Base-by-base conservation (phyloP, 1,140 invertebrate genomes). In the Brachionus calyciflorus region DNA sequence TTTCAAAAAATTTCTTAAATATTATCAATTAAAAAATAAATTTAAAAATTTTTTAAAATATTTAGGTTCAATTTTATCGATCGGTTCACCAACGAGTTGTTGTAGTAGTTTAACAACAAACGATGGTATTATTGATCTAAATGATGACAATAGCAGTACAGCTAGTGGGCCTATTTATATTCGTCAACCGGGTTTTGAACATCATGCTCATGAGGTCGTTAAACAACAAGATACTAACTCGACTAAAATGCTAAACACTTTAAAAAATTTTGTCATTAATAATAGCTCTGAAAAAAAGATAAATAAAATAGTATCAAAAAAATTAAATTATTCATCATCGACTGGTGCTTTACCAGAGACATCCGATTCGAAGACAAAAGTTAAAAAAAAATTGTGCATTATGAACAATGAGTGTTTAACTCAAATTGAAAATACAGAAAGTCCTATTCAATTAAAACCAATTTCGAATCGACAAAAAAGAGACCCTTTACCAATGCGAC, bases 401-500 rank as follows among this genome's bases (percentile, higher is more conserved):
- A 65, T 65, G 60, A 65, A 44, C 40, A 21, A 17, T 17, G 60
- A 65, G 9, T 44, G 6, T 65, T 46, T 65, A 24, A 44, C 60
- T 37, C 33, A 37, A 37, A 37, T 37, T 24, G 33, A 44, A 26
- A 41, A 41, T 41, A 14, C 30, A 12, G 60, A 65, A n/a, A 44
- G 19, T 12, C 24, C 60, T 14, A 21, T 73, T 28, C 28, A 40
- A 19, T 49, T 73, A 19, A 73, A 73, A 21, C 69, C 69, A 19
- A 73, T 73, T 26, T 57, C 53, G 21, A 37, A 37, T 37, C 24
- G 30, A 49, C 37, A 40, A 73, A 73, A 73, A 73, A 21, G 69
- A 73, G 87, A 87, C 33, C 85, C 86, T 0, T 78, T 88, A 40
- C 87, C 87, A 21, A 87, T 88, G 87, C 85, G 86, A 78, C 77